These are phyloP conservation scores for Eupithecia subfuscata DNA, from an alignment of 2,888 invertebrate genomes.

Conservation along the genomic window DNA sequence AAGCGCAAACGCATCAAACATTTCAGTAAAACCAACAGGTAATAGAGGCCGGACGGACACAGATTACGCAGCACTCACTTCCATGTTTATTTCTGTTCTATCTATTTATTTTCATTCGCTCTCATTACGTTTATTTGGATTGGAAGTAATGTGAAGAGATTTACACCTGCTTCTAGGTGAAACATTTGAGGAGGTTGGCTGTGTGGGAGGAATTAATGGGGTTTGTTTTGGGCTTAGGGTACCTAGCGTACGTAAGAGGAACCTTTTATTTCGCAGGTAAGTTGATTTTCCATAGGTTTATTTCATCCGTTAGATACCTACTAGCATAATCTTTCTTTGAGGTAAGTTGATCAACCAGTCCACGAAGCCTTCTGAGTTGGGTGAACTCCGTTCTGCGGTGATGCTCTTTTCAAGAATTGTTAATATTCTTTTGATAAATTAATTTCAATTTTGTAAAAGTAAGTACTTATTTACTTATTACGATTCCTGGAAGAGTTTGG, in stretches of 20 bases:
- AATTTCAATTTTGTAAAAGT: background rate
- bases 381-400: background rate
- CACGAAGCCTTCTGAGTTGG: background rate
- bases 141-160: slow-evolving; percentile 44
- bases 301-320: background rate
- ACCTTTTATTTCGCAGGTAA: background rate
- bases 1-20: slow-evolving; percentile 76
- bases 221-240: slow-evolving; percentile 14
- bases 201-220: slow-evolving; percentile 6
- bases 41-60: slow-evolving; percentile 66
- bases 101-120: slow-evolving; percentile 72
- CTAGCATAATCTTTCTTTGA: background rate
- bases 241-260: background rate
- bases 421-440: too few relatives aligned
- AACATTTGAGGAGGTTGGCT: slow-evolving; percentile 23
- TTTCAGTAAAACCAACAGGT: slow-evolving; percentile 80
- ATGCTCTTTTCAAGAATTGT: background rate
- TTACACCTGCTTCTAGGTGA: slow-evolving; percentile 45
- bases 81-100: slow-evolving; percentile 73
- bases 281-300: background rate
- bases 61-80: slow-evolving; percentile 42
- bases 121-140: slow-evolving; percentile 74
- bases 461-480: too few relatives aligned
- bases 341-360: background rate
- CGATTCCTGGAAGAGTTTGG: too few relatives aligned